Evolutionary conservation across 1,140 invertebrate genomes (phyloP).

Genomic region (Aporrectodea caliginosa): DNA sequence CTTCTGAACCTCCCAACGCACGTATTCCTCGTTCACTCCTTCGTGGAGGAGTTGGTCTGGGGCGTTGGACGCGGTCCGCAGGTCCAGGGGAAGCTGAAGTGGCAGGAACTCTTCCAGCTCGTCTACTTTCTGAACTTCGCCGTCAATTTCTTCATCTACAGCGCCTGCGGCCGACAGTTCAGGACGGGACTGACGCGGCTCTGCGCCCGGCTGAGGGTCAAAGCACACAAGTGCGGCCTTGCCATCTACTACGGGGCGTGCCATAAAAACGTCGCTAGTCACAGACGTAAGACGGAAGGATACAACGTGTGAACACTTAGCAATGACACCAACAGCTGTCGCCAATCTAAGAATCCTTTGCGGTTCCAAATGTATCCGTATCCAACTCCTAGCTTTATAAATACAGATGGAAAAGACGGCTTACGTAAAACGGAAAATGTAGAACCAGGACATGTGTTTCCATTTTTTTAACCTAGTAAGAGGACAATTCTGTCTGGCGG

Average conservation of each 20-base stretch:
- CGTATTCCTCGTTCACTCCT: slow-evolving; percentile 15
- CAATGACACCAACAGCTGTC: too few species aligned
- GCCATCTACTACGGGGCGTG: background rate
- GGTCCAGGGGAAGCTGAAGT: slow-evolving; percentile 41
- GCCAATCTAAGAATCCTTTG: too few species aligned
- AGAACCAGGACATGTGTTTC: too few species aligned
- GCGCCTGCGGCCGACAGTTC: slow-evolving; percentile 76
- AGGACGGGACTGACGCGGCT: slow-evolving; percentile 55
- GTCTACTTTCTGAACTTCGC: slow-evolving; percentile 77
- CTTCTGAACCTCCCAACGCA: slow-evolving; percentile 29
- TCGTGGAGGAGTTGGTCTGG: slow-evolving; percentile 22
- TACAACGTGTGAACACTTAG: background rate
- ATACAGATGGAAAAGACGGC: too few species aligned
- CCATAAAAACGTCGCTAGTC: background rate
- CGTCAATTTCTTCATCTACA: slow-evolving; percentile 79
- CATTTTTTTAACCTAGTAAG: too few species aligned
- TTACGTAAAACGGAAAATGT: too few species aligned
- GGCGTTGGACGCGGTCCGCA: slow-evolving; percentile 39
- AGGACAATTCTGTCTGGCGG: too few species aligned
- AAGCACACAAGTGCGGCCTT: slow-evolving; percentile 4
- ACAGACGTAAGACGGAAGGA: background rate
- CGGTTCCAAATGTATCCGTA: too few species aligned
- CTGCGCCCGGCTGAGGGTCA: slow-evolving; percentile 9
- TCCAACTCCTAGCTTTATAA: too few species aligned
- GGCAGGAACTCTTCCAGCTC: slow-evolving; percentile 60